phyloP scores from a whole-genome alignment of 2,797 vertebrate species.

The Sebastes vulpes region DNA sequence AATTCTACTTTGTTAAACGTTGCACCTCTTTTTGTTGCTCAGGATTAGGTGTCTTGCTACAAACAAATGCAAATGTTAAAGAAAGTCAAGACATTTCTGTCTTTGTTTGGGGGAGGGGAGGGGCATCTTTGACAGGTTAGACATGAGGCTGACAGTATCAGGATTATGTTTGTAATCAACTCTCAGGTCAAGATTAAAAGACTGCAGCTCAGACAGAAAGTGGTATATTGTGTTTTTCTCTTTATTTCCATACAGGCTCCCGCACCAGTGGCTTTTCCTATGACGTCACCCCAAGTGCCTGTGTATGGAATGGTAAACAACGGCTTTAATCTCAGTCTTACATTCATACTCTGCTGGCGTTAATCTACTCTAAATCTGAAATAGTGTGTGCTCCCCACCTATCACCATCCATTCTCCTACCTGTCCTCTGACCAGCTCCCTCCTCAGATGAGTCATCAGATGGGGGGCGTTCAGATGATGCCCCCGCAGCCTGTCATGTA shows the following conservation, averaged over 20 bases:
- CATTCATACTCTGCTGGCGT: not conserved
- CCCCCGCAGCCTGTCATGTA: constrained; percentile 91
- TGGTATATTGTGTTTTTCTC: not conserved
- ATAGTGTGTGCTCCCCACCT: not conserved
- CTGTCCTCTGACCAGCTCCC: constrained; percentile 82
- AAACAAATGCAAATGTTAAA: constrained; percentile 17
- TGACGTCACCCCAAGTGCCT: constrained; percentile 95
- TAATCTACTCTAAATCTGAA: not conserved
- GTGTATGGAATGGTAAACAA: constrained; percentile 94
- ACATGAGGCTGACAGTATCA: not conserved
- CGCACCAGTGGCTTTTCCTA: constrained; percentile 90
- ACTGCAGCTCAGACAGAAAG: not conserved
- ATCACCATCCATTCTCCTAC: not conserved
- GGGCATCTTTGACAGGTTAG: not conserved
- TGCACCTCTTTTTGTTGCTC: not conserved
- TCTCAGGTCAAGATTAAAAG: not conserved
- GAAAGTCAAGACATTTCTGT: not conserved
- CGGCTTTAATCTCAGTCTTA: not conserved
- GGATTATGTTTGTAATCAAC: not conserved
- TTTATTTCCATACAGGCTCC: constrained; percentile 81
- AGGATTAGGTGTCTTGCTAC: not conserved
- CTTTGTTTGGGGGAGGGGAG: not conserved
- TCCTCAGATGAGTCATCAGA: constrained; percentile 90
- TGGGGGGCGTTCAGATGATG: constrained; percentile 90
- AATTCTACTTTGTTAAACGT: not conserved